Base-by-base conservation (phyloP, 37 sponge, comb jelly and placozoan species). In the Chondrosia reniformis region DNA sequence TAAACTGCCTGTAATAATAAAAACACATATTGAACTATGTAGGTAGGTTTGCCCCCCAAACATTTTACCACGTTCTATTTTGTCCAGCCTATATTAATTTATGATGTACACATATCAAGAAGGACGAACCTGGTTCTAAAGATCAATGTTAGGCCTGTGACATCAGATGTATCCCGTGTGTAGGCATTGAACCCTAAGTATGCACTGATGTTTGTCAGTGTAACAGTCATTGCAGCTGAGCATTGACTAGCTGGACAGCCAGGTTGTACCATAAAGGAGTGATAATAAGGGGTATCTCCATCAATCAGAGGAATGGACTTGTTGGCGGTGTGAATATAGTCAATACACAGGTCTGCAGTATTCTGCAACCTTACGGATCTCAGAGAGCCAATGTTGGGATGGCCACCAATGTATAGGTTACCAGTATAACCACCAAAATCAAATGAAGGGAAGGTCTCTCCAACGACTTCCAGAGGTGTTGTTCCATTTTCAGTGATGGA, bases 401-500 rank as follows among this genome's bases (percentile, higher is more conserved):
- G 82, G 1, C 86, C 86, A 4, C 90, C 90, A 54, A 89, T 78
- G 83, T 67, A 89, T 28, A 89, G 79, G 7, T 79, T 45, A 1
- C 86, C 83, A 66, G 79, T 37, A 34, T 80, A 74, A 15, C 32
- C 17, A 46, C 34, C 71, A 34, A 83, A 83, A 55, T 83, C 30
- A 42, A 89, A 19, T 3, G 54, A 31, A 6, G 42, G 21, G 32
- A 81, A 79, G 7, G 38, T 33, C 17, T 61, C 59, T 6, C 74
- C 83, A 41, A 69, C 3, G 3, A 69, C 3, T 39, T 38, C 24
- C 25, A 69, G 43, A 4, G 72, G 4, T 8, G 2, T 2, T 19
- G 31, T 69, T 1, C 72, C 72, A 82, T 85, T 82, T n/a, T 81
- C 25, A 17, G 45, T 28, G n/a, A 85, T 33, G 21, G 33, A 8